These are phyloP conservation scores for Ostrea denselamellosa DNA, from an alignment of 1,140 invertebrate genomes.

Conservation along the genomic window DNA sequence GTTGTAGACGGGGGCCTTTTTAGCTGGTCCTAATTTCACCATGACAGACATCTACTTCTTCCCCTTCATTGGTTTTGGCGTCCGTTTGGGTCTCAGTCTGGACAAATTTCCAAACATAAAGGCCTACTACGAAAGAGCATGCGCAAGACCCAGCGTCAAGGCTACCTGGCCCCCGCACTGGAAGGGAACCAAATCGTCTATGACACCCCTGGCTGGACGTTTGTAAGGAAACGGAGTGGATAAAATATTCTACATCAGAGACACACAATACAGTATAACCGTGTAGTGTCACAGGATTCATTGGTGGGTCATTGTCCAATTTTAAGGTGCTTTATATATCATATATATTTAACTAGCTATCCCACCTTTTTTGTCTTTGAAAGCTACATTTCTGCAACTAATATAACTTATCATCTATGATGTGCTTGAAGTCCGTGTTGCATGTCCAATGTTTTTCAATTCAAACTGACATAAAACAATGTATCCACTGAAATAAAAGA, in stretches of 20 bases:
- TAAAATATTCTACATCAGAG: not conserved
- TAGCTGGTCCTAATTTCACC: conserved; percentile 49
- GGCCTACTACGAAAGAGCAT: conserved; percentile 54
- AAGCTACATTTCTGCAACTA: not conserved
- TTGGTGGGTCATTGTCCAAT: not conserved
- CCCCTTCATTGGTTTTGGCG: conserved; percentile 77
- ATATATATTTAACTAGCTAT: not conserved
- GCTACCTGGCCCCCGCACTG: conserved; percentile 60
- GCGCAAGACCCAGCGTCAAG: conserved; percentile 44
- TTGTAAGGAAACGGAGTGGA: not conserved
- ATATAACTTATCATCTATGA: not conserved
- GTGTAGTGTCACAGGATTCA: not conserved
- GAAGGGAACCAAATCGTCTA: conserved; percentile 39
- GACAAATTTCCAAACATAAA: conserved; percentile 60
- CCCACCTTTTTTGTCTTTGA: not conserved
- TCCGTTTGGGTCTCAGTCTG: conserved; percentile 80
- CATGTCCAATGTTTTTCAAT: not conserved
- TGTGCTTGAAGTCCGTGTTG: not conserved
- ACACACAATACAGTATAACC: not conserved
- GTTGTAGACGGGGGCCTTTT: not conserved
- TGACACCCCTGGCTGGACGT: not conserved
- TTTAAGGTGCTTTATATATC: not conserved
- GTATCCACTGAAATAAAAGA: no score
- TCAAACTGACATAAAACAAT: not conserved
- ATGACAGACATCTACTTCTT: conserved; percentile 59